Percentiles rank a stretch among this genome's conserved stretches.
Evolutionary conservation across 2,797 vertebrate genomes (phyloP).

Genomic region (Otolemur crassicaudatus): DNA sequence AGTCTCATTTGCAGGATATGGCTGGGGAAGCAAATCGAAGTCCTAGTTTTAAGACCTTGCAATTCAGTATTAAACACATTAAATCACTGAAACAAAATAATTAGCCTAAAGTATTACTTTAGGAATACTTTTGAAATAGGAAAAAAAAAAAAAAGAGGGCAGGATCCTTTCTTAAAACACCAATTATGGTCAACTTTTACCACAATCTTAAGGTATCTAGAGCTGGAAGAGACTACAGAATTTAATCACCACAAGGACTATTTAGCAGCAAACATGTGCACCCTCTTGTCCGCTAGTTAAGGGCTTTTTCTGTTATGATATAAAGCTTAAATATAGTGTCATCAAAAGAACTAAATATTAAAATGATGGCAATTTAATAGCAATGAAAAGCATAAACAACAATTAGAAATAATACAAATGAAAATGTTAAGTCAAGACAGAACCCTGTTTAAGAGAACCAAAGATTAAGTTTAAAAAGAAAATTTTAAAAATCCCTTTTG

Average conservation of each 20-base stretch:
- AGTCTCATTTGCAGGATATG: constrained; percentile 88
- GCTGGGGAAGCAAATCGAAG: constrained; percentile 82
- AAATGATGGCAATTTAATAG: neutral
- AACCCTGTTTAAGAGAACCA: neutral
- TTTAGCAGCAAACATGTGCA: neutral
- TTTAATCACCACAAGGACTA: neutral
- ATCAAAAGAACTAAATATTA: constrained; percentile 10
- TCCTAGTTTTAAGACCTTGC: constrained; percentile 16
- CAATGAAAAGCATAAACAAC: neutral
- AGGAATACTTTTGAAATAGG: constrained; percentile 20
- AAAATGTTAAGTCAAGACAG: constrained; percentile 12
- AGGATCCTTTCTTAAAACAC: neutral
- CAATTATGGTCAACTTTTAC: neutral
- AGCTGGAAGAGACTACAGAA: neutral
- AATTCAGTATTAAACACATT: constrained; percentile 14
- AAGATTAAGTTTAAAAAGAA: neutral
- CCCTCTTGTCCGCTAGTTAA: neutral
- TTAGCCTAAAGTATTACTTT: constrained; percentile 21
- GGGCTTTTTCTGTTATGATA: neutral
- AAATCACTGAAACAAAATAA: constrained; percentile 31
- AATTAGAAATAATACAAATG: constrained; percentile 38
- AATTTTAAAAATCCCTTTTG: neutral
- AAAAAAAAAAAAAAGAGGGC: neutral
- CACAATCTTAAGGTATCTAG: neutral
- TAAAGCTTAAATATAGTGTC: neutral